Evolutionary conservation across 2,888 invertebrate species (phyloP).

Genomic region (Silvanus unidentatus): DNA sequence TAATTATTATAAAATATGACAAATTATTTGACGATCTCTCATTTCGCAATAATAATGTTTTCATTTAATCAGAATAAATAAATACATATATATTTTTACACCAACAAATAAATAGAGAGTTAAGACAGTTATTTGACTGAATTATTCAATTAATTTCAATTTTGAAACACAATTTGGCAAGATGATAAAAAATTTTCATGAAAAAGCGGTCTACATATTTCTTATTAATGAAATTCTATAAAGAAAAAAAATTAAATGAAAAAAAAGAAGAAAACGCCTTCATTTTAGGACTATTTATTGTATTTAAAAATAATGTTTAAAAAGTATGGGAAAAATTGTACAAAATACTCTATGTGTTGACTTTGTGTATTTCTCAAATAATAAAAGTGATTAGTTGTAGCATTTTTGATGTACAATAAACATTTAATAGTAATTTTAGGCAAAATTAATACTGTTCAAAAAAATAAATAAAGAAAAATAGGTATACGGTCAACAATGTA

Average conservation of each 20-base stretch:
- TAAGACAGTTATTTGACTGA: constrained; percentile 11
- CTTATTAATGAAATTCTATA: neutral
- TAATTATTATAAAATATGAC: constrained; percentile 29
- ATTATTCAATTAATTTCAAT: constrained; percentile 6
- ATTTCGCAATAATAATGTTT: constrained; percentile 23
- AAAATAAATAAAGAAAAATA: constrained; percentile 24
- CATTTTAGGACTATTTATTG: constrained; percentile 6
- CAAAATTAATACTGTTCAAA: constrained; percentile 10
- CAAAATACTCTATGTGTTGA: constrained; percentile 36
- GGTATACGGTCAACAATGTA: constrained; percentile 47
- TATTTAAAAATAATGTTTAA: constrained; percentile 18
- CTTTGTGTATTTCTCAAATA: constrained; percentile 27
- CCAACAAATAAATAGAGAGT: constrained; percentile 9
- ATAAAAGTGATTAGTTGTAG: constrained; percentile 4
- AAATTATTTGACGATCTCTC: neutral
- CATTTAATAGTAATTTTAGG: constrained; percentile 40
- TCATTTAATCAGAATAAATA: constrained; percentile 25
- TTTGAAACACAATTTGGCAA: constrained; percentile 31
- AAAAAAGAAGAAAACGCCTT: neutral
- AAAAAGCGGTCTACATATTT: constrained; percentile 38
- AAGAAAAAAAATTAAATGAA: constrained; percentile 25
- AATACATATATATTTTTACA: constrained; percentile 17
- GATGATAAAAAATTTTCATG: constrained; percentile 25
- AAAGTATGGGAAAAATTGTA: constrained; percentile 28
- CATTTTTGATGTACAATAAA: constrained; percentile 14